Percentiles rank a stretch among this genome's conserved stretches.
These are phyloP conservation scores for Bufo gargarizans DNA, from an alignment of 2,113 vertebrate species.

Conservation along the genomic window DNA sequence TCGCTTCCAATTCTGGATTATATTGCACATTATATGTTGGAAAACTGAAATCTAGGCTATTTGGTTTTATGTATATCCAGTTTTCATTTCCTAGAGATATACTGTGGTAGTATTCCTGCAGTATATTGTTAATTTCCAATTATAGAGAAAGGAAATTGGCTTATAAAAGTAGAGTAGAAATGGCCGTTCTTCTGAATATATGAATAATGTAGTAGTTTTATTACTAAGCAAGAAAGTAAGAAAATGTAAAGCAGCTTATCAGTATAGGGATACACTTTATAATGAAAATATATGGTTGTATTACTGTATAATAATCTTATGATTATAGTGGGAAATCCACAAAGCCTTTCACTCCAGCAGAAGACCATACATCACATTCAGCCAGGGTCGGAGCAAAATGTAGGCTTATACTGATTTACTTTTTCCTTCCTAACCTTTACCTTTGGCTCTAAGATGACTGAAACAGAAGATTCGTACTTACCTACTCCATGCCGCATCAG, in stretches of 20 bases:
- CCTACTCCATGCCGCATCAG: too few relatives aligned
- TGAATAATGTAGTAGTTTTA: neutral
- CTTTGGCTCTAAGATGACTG: too few relatives aligned
- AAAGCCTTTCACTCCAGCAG: too few relatives aligned
- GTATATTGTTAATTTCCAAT: conserved; percentile 48
- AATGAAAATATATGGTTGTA: neutral
- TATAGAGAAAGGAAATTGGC: conserved; percentile 44
- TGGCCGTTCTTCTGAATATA: conserved; percentile 6
- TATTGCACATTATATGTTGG: neutral
- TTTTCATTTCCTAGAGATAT: conserved; percentile 33
- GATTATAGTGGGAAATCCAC: too few relatives aligned
- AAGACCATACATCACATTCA: too few relatives aligned
- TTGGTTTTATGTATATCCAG: conserved; percentile 41
- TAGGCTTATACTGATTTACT: too few relatives aligned
- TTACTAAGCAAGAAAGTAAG: neutral
- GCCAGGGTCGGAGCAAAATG: too few relatives aligned
- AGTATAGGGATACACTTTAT: neutral
- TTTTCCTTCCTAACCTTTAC: too few relatives aligned
- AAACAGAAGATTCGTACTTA: too few relatives aligned
- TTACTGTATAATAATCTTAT: neutral
- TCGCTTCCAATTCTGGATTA: neutral
- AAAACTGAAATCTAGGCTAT: conserved; percentile 17
- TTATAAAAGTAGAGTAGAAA: conserved; percentile 44
- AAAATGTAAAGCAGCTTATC: neutral
- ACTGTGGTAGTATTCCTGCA: conserved; percentile 22